phyloP scores from a whole-genome alignment of 2,797 vertebrate genomes.

The Melanotaenia nigrans region DNA sequence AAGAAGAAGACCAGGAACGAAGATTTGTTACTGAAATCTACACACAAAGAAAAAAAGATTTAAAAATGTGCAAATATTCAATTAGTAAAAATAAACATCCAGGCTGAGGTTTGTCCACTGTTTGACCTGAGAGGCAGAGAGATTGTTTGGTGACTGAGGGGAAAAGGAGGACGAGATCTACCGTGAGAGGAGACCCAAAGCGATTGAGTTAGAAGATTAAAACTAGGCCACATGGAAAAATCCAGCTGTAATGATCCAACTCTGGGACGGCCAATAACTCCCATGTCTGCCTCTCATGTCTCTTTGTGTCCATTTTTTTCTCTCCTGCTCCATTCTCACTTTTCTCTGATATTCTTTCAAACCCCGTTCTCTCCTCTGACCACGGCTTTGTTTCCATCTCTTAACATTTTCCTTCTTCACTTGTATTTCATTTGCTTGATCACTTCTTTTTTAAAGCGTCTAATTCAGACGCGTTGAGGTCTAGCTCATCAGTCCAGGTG shows the following conservation, averaged over 20 bases:
- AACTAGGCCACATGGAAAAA: constrained; percentile 80
- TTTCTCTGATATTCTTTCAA: neutral
- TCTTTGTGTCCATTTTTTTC: neutral
- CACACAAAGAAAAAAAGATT: no score
- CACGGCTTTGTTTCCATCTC: constrained; percentile 4
- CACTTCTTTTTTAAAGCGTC: neutral
- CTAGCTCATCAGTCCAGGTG: constrained; percentile 1
- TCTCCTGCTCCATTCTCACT: neutral
- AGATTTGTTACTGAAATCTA: no score
- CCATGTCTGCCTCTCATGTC: constrained; percentile 21
- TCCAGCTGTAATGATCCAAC: constrained; percentile 67
- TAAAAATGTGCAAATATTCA: neutral
- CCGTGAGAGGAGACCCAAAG: constrained; percentile 45
- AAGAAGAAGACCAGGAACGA: constrained; percentile 9
- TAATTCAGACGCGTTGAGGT: neutral
- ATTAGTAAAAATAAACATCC: neutral
- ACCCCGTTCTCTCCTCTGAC: neutral
- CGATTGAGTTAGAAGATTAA: constrained; percentile 38
- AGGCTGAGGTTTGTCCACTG: neutral
- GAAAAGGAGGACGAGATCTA: constrained; percentile 34
- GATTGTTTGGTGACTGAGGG: constrained; percentile 8
- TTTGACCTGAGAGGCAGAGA: constrained; percentile 25
- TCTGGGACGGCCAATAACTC: constrained; percentile 13
- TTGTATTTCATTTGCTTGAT: neutral
- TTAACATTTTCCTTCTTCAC: neutral